phyloP scores from a whole-genome alignment of 2,888 invertebrate species.

The Ormyrus labotus region DNA sequence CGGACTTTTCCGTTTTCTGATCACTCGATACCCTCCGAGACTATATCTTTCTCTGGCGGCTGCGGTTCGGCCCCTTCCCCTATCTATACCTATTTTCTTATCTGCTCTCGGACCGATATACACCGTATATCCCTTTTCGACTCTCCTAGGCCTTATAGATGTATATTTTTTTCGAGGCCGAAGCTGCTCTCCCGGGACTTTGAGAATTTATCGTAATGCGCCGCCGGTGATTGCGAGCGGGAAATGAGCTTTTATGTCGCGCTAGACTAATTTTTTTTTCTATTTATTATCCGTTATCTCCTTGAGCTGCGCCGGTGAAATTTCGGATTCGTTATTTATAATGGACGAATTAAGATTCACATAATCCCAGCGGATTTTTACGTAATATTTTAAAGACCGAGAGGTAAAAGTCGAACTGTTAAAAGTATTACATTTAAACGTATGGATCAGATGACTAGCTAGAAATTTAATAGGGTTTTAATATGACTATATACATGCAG shows the following conservation, averaged over 20 bases:
- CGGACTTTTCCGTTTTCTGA: neutral
- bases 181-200: neutral
- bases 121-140: slow-evolving; percentile 4
- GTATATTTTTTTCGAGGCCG: slow-evolving; percentile 1
- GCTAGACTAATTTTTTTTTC: neutral
- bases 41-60: neutral
- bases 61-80: neutral
- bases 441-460: slow-evolving; percentile 29
- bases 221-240: neutral
- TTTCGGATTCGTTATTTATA: neutral
- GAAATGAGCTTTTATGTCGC: neutral
- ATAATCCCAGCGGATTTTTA: too few species aligned
- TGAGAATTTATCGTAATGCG: slow-evolving; percentile 10
- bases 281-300: too few species aligned
- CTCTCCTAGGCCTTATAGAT: neutral
- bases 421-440: slow-evolving; percentile 10
- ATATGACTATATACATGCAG: slow-evolving; percentile 2
- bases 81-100: slow-evolving; percentile 19
- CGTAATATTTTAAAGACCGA: too few species aligned
- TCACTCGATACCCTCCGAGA: neutral
- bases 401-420: neutral
- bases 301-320: neutral
- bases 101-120: neutral
- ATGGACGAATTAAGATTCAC: neutral
- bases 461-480: slow-evolving; percentile 33